These are phyloP conservation scores for Olivierus martensii DNA, from an alignment of 1,140 invertebrate species.

Conservation along the genomic window DNA sequence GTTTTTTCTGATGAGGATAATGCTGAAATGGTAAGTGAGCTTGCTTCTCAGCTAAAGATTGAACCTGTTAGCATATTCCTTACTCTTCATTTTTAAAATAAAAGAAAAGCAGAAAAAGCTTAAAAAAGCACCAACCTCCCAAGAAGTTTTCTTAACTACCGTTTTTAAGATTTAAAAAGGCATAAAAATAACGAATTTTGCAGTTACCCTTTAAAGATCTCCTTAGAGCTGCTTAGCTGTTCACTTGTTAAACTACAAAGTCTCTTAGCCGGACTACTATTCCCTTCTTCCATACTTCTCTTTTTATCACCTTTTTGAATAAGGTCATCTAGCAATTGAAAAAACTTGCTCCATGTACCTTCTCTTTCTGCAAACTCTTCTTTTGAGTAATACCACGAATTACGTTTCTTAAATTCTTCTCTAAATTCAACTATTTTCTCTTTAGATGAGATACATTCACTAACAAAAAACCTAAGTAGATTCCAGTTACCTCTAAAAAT, in stretches of 20 bases:
- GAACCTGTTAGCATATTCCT: too few relatives aligned
- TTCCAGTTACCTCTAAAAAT: background rate
- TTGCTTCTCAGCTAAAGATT: background rate
- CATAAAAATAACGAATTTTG: too few relatives aligned
- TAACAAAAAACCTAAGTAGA: constrained; percentile 5
- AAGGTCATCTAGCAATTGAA: constrained; percentile 6
- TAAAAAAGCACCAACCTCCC: too few relatives aligned
- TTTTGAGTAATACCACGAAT: background rate
- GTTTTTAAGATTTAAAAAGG: too few relatives aligned
- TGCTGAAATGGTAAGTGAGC: background rate
- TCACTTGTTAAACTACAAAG: constrained; percentile 1
- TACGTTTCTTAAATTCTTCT: constrained; percentile 6
- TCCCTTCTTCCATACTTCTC: constrained; percentile 4
- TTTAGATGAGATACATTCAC: constrained; percentile 4
- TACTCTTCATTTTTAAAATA: too few relatives aligned
- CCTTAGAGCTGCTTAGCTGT: too few relatives aligned
- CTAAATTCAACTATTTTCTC: constrained; percentile 1
- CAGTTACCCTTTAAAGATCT: too few relatives aligned
- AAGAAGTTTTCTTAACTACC: too few relatives aligned
- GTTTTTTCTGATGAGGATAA: background rate
- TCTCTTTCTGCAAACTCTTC: background rate
- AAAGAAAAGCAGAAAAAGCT: too few relatives aligned
- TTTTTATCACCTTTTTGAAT: constrained; percentile 1
- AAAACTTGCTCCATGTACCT: constrained; percentile 1
- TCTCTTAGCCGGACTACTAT: constrained; percentile 5